These are phyloP conservation scores for Cephus rjabovi DNA, from an alignment of 2,888 invertebrate species.

Conservation along the genomic window DNA sequence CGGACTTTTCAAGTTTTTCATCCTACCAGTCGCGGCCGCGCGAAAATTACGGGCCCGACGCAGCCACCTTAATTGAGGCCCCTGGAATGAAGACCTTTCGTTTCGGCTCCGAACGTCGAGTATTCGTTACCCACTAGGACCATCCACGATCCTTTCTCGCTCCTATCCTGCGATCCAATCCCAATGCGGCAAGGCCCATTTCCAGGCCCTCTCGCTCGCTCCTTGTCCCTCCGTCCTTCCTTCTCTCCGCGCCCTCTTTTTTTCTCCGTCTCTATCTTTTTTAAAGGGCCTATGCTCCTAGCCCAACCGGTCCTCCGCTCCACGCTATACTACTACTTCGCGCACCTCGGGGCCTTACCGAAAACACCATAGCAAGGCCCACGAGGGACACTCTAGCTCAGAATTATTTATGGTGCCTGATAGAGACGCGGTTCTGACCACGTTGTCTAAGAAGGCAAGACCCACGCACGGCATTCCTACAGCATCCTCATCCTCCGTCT, in stretches of 20 bases:
- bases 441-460: conserved; percentile 60
- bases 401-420: conserved; percentile 66
- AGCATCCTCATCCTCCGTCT: conserved; percentile 37
- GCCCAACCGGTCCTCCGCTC: conserved; percentile 36
- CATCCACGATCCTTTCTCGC: not conserved
- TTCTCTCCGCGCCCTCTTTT: not conserved
- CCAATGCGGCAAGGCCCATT: not conserved
- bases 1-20: not conserved
- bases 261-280: conserved; percentile 7
- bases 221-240: not conserved
- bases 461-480: conserved; percentile 62
- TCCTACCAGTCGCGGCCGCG: not conserved
- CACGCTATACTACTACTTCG: conserved; percentile 3
- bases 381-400: conserved; percentile 31
- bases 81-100: conserved; percentile 3
- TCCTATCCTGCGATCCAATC: not conserved
- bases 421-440: conserved; percentile 63
- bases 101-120: not conserved
- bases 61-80: not conserved
- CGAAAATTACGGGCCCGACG: not conserved
- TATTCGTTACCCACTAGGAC: not conserved
- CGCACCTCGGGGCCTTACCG: conserved; percentile 19
- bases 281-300: conserved; percentile 16
- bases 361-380: conserved; percentile 35
- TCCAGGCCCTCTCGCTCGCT: not conserved